Percentiles rank a stretch among this genome's conserved stretches.
phyloP scores from a whole-genome alignment of 1,140 invertebrate genomes.

The Brachionus paranguensis region DNA sequence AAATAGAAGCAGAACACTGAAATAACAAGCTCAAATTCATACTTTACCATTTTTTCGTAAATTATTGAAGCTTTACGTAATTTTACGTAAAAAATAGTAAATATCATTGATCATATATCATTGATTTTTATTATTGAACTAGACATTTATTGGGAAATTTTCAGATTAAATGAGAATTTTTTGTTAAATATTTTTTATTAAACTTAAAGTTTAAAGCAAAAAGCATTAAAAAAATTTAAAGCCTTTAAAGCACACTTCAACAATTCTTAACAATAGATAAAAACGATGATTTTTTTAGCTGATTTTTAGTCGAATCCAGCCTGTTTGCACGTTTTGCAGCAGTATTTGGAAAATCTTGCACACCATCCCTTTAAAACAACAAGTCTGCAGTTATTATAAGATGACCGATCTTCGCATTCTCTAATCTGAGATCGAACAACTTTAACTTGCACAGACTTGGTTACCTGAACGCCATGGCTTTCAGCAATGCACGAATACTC shows the following conservation, averaged over 20 bases:
- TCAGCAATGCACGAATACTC: neutral
- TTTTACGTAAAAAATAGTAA: too few relatives aligned
- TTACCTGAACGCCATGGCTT: neutral
- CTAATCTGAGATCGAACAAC: neutral
- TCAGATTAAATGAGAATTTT: too few relatives aligned
- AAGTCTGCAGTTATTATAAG: constrained; percentile 29
- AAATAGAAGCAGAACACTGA: too few relatives aligned
- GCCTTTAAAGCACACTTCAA: neutral
- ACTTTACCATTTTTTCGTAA: too few relatives aligned
- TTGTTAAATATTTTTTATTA: neutral
- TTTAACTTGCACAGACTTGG: neutral
- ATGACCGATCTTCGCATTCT: constrained; percentile 18
- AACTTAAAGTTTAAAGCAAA: neutral
- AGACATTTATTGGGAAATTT: too few relatives aligned
- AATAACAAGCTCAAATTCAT: too few relatives aligned
- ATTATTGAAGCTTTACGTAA: too few relatives aligned
- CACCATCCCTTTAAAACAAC: constrained; percentile 4
- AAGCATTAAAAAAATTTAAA: neutral
- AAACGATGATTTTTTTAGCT: constrained; percentile 1
- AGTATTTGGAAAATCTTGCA: neutral
- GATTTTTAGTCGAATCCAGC: neutral
- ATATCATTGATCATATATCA: too few relatives aligned
- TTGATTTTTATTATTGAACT: too few relatives aligned
- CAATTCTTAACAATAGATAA: neutral
- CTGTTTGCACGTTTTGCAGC: constrained; percentile 28